Evolutionary conservation across 2,888 invertebrate species (phyloP), one percentile per base, ranked within the genome.

Genomic region (Drosophila maculinotata): DNA sequence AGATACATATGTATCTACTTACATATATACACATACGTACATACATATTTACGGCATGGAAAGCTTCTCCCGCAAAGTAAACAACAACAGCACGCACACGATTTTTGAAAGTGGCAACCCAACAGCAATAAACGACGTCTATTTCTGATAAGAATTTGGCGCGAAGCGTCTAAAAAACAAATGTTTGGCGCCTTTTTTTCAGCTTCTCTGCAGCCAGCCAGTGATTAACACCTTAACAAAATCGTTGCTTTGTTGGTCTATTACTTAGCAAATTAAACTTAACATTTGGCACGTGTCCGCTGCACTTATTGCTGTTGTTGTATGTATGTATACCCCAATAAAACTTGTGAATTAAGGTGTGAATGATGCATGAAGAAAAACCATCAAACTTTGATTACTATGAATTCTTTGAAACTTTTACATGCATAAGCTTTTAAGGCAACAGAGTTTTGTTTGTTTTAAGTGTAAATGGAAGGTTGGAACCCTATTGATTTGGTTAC

Each of bases 221-320:
- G 51, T 64, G 79, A 79, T 79, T 79, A 79, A 82, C 83, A 73
- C 76, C 67, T 65, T 20, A 20, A 20, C 49, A 65, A 73, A 79
- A 59, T 78, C 39, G 42, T 57, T 67, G 52, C 26, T 7, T 64
- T 59, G 28, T 31, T 48, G 14, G 15, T 31, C 17, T 33, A 62
- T 62, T 71, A 45, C 47, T 68, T 56, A 68, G 56, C 69, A 33
- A 42, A 60, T 62, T n/a, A n/a, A n/a, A n/a, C n/a, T n/a, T n/a
- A n/a, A n/a, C n/a, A n/a, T n/a, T 60, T 51, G 62, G 56, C 69
- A 62, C 62, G 69, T 62, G 60, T 69, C 23, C 35, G 23, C 3
- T 62, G 72, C 58, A 69, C 31, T 68, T 48, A 39, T 26, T 1
- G 20, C 12, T 15, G 15, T n/a, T 20, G 12, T 2, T 8, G n/a